Conservation (phyloP, 2,888 invertebrate species). For the Drosophila infuscata region DNA sequence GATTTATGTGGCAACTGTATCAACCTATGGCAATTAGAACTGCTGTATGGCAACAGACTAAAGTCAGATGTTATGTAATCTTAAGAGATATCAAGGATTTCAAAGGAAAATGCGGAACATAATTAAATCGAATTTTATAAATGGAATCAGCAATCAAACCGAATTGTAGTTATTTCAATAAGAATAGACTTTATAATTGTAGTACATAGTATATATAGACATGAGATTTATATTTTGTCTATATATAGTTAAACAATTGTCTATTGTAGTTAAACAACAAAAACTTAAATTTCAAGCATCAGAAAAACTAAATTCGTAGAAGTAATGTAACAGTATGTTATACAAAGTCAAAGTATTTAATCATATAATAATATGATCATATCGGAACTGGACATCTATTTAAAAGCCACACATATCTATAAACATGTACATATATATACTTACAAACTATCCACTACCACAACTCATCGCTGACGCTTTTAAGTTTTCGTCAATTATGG, state of each 20-base stretch:
- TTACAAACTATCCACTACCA: slow-evolving; percentile 5
- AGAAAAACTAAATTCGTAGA: neutral
- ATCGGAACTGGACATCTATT: neutral
- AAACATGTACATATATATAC: neutral
- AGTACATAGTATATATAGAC: too few species aligned
- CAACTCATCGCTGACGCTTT: slow-evolving; percentile 38
- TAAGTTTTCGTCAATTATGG: slow-evolving; percentile 46
- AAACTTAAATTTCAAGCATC: neutral
- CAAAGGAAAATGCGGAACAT: neutral
- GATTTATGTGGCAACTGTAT: slow-evolving; percentile 50
- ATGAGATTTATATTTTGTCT: too few species aligned
- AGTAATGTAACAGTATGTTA: neutral
- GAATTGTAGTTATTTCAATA: neutral
- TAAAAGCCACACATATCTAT: neutral
- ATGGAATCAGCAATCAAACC: neutral
- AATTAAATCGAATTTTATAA: neutral
- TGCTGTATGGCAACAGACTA: neutral
- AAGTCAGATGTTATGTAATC: slow-evolving; percentile 1
- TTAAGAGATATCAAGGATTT: neutral
- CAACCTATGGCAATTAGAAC: slow-evolving; percentile 42
- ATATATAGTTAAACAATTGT: too few species aligned
- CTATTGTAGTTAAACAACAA: neutral
- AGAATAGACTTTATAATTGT: too few species aligned
- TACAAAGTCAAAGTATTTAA: neutral
- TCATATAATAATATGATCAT: neutral